Percentiles rank a stretch among this genome's conserved stretches.
Evolutionary conservation across 2,797 vertebrate genomes (phyloP).

Genomic region (Pelochelys cantorii): DNA sequence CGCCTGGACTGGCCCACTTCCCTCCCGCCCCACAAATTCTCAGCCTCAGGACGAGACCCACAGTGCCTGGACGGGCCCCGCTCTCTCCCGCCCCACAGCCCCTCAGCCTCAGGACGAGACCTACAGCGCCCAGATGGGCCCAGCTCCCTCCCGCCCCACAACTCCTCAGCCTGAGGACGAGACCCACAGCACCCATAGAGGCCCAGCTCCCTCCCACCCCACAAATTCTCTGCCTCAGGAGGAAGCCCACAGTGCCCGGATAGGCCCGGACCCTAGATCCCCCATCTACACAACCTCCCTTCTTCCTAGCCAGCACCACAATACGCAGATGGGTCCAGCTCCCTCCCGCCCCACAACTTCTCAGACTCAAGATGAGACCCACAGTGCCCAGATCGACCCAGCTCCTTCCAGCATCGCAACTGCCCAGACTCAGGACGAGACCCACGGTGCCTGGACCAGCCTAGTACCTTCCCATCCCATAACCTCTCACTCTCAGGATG

Average conservation of each 20-base stretch:
- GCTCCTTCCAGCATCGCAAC: fast-evolving
- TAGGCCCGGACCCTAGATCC: not conserved
- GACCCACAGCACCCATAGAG: not conserved
- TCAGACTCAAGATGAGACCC: not conserved
- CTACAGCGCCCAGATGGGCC: constrained; percentile 39
- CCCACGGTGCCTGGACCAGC: not conserved
- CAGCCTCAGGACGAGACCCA: no score
- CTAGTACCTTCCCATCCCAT: not conserved
- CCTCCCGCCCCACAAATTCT: no score
- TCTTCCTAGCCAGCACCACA: fast-evolving
- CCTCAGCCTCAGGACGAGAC: no score
- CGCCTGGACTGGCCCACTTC: no score
- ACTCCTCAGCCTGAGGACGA: not conserved
- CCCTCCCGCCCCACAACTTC: not conserved
- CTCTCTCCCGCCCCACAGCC: no score
- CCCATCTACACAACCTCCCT: not conserved
- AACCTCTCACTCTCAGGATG: no score
- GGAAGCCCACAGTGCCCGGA: not conserved
- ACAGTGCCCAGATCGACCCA: not conserved
- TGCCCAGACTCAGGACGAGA: not conserved
- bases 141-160: fast-evolving
- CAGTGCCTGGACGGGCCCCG: no score
- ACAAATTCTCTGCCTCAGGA: not conserved
- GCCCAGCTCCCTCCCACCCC: not conserved
- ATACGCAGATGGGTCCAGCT: not conserved